A percentile compares a stretch with the other conserved stretches of the same genome.
phyloP scores from a whole-genome alignment of 2,113 vertebrate species.

The Nematolebias whitei region DNA sequence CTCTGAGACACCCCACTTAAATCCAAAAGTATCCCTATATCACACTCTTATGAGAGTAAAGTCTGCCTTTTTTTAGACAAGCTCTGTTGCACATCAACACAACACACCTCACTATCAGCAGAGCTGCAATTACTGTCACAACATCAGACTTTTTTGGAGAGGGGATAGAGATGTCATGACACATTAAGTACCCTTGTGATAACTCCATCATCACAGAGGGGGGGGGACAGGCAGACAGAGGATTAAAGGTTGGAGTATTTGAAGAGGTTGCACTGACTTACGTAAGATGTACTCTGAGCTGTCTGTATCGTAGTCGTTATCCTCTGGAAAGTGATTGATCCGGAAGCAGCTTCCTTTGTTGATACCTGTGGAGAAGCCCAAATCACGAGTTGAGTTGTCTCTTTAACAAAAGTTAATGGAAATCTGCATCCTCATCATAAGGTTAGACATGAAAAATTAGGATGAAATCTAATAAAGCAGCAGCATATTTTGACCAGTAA shows the following conservation, averaged over 20 bases:
- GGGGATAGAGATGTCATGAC: slow-evolving; percentile 41
- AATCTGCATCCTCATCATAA: background rate
- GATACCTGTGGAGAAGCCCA: slow-evolving; percentile 81
- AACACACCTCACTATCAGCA: slow-evolving; percentile 36
- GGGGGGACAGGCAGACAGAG: background rate
- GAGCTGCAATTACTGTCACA: slow-evolving; percentile 41
- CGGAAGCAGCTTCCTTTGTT: slow-evolving; percentile 95
- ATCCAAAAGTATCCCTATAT: too few species aligned
- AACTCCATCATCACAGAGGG: slow-evolving; percentile 30
- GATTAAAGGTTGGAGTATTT: slow-evolving; percentile 48
- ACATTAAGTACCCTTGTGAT: slow-evolving; percentile 47
- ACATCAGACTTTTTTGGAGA: slow-evolving; percentile 52
- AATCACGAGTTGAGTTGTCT: background rate
- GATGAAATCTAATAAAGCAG: background rate
- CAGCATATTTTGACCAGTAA: background rate
- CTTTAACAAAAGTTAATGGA: slow-evolving; percentile 1
- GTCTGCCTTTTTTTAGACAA: slow-evolving; percentile 9
- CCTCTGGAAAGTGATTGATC: slow-evolving; percentile 98
- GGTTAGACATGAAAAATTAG: background rate
- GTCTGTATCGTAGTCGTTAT: slow-evolving; percentile 96
- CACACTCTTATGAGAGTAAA: background rate
- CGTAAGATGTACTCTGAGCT: slow-evolving; percentile 96
- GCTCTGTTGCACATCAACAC: slow-evolving; percentile 12
- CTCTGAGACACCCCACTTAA: too few species aligned
- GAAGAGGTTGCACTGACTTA: slow-evolving; percentile 80